These are phyloP conservation scores for Hafferia zeledoni DNA, from an alignment of 2,797 vertebrate genomes.

Conservation along the genomic window DNA sequence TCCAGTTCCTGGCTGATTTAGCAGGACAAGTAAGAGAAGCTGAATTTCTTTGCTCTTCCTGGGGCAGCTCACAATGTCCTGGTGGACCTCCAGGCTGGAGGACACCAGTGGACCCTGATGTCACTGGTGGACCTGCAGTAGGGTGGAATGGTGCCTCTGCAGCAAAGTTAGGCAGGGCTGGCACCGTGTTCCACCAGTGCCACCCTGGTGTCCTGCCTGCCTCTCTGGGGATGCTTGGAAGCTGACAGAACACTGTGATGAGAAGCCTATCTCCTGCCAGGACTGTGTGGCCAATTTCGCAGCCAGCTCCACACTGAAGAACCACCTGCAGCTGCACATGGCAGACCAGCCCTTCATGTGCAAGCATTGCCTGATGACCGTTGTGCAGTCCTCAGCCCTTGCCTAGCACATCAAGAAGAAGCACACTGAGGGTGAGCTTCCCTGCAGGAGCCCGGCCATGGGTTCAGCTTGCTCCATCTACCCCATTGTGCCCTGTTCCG, in stretches of 20 bases:
- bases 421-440: constrained; percentile 84
- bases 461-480: not conserved
- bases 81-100: not conserved
- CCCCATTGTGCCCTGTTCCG: not conserved
- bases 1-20: not conserved
- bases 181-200: fast-evolving
- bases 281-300: constrained; percentile 87
- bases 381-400: constrained; percentile 87
- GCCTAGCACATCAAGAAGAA: constrained; percentile 94
- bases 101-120: fast-evolving
- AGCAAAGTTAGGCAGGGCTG: not conserved
- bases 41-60: not conserved
- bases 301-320: constrained; percentile 90
- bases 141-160: not conserved
- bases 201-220: not conserved
- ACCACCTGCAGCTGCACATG: constrained; percentile 87
- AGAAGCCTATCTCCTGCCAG: constrained; percentile 88
- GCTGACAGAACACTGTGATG: constrained; percentile 88
- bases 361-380: constrained; percentile 89
- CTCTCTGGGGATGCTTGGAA: constrained; percentile 85
- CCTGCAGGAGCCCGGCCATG: not conserved
- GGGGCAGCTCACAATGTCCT: fast-evolving
- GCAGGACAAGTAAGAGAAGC: not conserved
- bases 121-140: not conserved
- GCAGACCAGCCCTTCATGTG: constrained; percentile 89